phyloP scores from a whole-genome alignment of 2,113 vertebrate species.

The Microcebus griseorufus region DNA sequence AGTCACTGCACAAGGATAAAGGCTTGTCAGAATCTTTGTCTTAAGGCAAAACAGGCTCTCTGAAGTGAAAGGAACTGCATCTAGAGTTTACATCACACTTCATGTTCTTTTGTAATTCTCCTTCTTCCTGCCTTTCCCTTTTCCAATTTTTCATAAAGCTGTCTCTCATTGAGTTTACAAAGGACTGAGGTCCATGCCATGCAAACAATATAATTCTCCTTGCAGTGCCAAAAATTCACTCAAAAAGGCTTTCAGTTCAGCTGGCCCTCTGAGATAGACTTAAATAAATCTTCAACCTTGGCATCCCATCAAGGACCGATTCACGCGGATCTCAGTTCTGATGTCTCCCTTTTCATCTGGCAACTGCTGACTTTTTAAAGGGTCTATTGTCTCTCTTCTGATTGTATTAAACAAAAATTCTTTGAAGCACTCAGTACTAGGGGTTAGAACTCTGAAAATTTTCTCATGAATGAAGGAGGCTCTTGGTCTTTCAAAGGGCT shows the following conservation, averaged over 20 bases:
- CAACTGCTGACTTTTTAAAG: conserved; percentile 53
- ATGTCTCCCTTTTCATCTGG: conserved; percentile 51
- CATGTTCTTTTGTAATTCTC: conserved; percentile 23
- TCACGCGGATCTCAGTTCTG: conserved; percentile 45
- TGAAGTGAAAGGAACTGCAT: not conserved
- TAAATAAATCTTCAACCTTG: conserved; percentile 27
- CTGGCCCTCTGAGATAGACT: conserved; percentile 4
- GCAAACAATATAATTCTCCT: conserved; percentile 47
- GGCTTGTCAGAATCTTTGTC: not conserved
- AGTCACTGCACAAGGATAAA: not conserved
- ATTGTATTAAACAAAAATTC: conserved; percentile 55
- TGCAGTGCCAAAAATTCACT: conserved; percentile 54
- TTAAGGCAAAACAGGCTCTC: conserved; percentile 14
- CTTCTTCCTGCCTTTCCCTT: conserved; percentile 44
- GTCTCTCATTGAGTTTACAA: conserved; percentile 37
- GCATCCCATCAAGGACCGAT: conserved; percentile 56
- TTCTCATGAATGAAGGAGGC: conserved; percentile 46
- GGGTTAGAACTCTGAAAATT: not conserved
- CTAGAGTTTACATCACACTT: not conserved
- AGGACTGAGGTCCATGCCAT: conserved; percentile 1
- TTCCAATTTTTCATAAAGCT: conserved; percentile 69
- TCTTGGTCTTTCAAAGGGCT: not conserved
- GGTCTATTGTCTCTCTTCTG: conserved; percentile 55
- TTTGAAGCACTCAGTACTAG: conserved; percentile 26
- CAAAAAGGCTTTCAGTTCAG: conserved; percentile 52